phyloP scores from a whole-genome alignment of 2,888 invertebrate species.

The Oscheius sp. region DNA sequence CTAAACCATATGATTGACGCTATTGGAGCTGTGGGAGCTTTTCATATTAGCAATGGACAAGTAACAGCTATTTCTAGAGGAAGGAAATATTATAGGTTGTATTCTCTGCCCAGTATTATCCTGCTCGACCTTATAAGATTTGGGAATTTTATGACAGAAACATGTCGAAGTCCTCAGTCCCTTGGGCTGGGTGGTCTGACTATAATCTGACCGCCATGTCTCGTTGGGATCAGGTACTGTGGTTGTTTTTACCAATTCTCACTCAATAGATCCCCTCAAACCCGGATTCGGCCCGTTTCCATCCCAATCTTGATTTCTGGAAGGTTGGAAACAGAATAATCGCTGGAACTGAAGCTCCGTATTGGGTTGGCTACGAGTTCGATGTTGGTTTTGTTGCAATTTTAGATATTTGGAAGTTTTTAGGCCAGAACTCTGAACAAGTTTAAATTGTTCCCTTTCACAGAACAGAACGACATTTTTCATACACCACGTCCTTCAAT shows the following conservation, averaged over 20 bases:
- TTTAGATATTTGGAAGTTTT: too few relatives aligned
- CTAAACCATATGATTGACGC: slow-evolving; percentile 70
- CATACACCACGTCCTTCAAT: slow-evolving; percentile 62
- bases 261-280: slow-evolving; percentile 49
- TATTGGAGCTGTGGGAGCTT: slow-evolving; percentile 68
- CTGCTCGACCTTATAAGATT: slow-evolving; percentile 68
- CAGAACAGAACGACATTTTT: slow-evolving; percentile 68
- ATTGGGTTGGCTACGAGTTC: slow-evolving; percentile 70
- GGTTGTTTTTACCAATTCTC: neutral
- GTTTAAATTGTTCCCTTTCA: slow-evolving; percentile 68
- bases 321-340: slow-evolving; percentile 61
- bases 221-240: slow-evolving; percentile 63
- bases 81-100: slow-evolving; percentile 48
- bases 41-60: slow-evolving; percentile 67
- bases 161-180: slow-evolving; percentile 64
- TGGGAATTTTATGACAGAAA: slow-evolving; percentile 70
- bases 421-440: slow-evolving; percentile 63
- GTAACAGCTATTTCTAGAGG: slow-evolving; percentile 27
- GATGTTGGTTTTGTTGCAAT: slow-evolving; percentile 44
- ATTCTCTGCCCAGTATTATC: slow-evolving; percentile 70
- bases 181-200: slow-evolving; percentile 69
- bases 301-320: slow-evolving; percentile 71
- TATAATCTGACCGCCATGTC: slow-evolving; percentile 69
- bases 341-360: slow-evolving; percentile 69
- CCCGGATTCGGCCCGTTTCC: slow-evolving; percentile 62